phyloP scores from a whole-genome alignment of 2,113 vertebrate genomes.

The Amphiprion ocellaris region DNA sequence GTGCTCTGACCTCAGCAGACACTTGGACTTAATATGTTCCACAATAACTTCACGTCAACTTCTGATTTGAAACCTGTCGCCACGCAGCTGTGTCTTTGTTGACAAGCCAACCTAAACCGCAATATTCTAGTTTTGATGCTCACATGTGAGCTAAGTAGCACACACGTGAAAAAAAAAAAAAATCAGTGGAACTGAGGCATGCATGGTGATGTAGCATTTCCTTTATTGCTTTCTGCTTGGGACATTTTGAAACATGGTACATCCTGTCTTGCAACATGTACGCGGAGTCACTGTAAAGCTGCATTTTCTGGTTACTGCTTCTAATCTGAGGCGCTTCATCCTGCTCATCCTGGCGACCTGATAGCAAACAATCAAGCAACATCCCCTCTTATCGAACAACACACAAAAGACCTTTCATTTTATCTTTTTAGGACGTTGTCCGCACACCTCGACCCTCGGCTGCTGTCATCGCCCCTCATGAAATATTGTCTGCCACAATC shows the following conservation, averaged over 20 bases:
- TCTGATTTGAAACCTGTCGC: too few species aligned
- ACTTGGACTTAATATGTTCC: neutral
- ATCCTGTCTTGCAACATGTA: conserved; percentile 21
- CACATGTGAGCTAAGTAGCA: neutral
- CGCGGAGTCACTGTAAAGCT: neutral
- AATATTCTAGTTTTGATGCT: neutral
- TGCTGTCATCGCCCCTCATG: conserved; percentile 39
- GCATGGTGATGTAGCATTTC: neutral
- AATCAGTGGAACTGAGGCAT: neutral
- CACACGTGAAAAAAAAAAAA: neutral
- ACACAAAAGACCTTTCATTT: conserved; percentile 41
- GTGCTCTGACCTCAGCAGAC: neutral
- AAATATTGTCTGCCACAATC: conserved; percentile 43
- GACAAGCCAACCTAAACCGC: conserved; percentile 9
- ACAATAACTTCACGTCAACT: rapidly evolving
- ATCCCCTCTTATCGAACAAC: conserved; percentile 61
- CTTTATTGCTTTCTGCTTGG: neutral
- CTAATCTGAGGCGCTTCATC: conserved; percentile 43
- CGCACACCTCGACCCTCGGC: conserved; percentile 12
- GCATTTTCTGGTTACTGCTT: neutral
- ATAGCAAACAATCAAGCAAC: conserved; percentile 44
- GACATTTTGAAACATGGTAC: neutral
- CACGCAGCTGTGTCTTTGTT: neutral
- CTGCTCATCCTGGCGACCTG: conserved; percentile 40
- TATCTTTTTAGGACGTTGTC: conserved; percentile 16